Evolutionary conservation across 1,140 invertebrate species (phyloP), one percentile per base, ranked within the genome.

Genomic region (Aphaenogaster ashmeadi): DNA sequence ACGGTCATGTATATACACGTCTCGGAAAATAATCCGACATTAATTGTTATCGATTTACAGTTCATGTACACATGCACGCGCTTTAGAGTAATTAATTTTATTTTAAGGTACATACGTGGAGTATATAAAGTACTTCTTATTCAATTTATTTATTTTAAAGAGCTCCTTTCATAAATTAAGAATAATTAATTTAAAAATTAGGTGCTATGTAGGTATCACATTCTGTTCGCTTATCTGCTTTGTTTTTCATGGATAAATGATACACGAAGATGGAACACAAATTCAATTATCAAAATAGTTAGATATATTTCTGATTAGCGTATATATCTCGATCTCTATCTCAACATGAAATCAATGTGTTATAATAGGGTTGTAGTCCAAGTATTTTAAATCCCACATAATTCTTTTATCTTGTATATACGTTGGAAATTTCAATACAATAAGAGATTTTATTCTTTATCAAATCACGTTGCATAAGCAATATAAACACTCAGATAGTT

Each of bases 391-490:
- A 72, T 52, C 47, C 11, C 15, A 6, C 4, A 18, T 38, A 69
- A 71, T 54, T 54, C 18, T 38, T 15, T 71, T 52, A 38, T 36
- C 33, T 54, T 2, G 21, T 21, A 74, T 36, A 52, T 52, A 52
- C 0, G 0, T 72, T 54, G 15, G 8, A 38, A 72, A 72, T 72
- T 33, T 18, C 18, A 33, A 36, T 52, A 3, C 11, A 50, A n/a
- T 21, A 58, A 56, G 36, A 75, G 36, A 75, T 58, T 41, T 72
- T 58, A 44, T 60, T 77, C n/a, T 21, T 56, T 38, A 56, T 56
- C 18, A 60, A 58, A 77, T 60, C 58, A 77, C 44, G 1, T 58
- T 58, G 36, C 21, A 41, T 11, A 52, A 66, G 33, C 13, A 69
- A 44, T 27, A 71, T 52, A 7, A 44, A 78, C 44, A 15, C 13